These are phyloP conservation scores for Phrixothrix hirtus DNA, from an alignment of 2,888 invertebrate genomes.

Conservation along the genomic window DNA sequence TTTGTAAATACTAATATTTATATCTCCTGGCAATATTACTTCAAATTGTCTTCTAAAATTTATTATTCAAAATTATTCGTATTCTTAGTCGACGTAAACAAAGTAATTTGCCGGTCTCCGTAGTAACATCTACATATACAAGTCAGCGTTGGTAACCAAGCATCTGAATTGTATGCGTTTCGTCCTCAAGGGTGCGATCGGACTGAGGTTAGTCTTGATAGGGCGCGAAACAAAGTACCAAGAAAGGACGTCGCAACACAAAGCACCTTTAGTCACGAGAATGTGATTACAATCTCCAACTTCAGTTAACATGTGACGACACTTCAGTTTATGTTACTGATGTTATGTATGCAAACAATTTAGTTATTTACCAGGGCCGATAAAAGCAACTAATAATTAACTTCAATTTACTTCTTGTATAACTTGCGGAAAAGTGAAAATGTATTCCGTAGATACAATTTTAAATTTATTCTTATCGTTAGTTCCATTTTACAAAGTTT, in stretches of 20 bases:
- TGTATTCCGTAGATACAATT: constrained; percentile 7
- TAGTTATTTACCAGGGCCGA: no score
- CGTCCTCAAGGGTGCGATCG: constrained; percentile 37
- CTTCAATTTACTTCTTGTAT: no score
- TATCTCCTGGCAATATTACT: no score
- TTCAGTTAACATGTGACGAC: constrained; percentile 13
- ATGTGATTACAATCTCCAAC: constrained; percentile 31
- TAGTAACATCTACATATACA: constrained; percentile 35
- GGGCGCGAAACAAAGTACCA: constrained; percentile 38
- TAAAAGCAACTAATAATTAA: no score
- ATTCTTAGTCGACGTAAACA: constrained; percentile 17
- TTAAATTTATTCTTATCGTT: constrained; percentile 5
- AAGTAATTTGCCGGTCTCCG: constrained; percentile 34
- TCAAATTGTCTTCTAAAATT: constrained; percentile 3
- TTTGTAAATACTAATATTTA: no score
- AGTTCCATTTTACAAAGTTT: no score
- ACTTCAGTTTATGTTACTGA: constrained; percentile 16
- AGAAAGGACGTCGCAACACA: constrained; percentile 28
- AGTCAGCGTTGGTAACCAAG: constrained; percentile 19
- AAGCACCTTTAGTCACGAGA: constrained; percentile 24
- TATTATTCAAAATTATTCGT: constrained; percentile 16
- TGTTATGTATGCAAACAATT: constrained; percentile 16
- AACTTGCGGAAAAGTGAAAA: constrained; percentile 12
- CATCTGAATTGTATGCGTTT: constrained; percentile 36
- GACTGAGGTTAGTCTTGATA: constrained; percentile 38